Base-by-base conservation (phyloP, 2,888 invertebrate genomes). In the Halocaridina rubra region DNA sequence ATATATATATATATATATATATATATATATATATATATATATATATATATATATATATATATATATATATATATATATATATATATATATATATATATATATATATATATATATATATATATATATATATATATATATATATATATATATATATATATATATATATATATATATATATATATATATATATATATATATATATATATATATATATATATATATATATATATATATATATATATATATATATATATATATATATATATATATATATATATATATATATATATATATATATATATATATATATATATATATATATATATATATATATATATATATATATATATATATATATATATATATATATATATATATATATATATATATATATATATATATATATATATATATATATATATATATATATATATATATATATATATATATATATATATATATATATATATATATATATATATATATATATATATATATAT, bases 41-140 rank as follows among this genome's bases (percentile, higher is more conserved):
- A 61, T 61, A 61, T 22, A 61, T 61, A 61, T 61, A 61, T 61
- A 61, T 61, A 61, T 61, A 61, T 61, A 19, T 61, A 61, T 22
- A 61, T 61, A 61, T 22, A 61, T 61, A 61, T 61, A n/a, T 61
- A 61, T 61, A 61, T 61, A 61, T 61, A n/a, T 61, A n/a, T 61
- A n/a, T 61, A n/a, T 61, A 61, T 61, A 61, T 61, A 61, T 61
- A 61, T 61, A 61, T 61, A 61, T 61, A 61, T 61, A 61, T 61
- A 61, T 61, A 61, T 61, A 61, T 61, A 61, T 22, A 61, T 61
- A 61, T 61, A 61, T 61, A 61, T 22, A 61, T 61, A 61, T 61
- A 61, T 61, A 61, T 61, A 61, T 61, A 61, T 61, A 61, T 61
- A 61, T 61, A 61, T 61, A 61, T 61, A 61, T 61, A n/a, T 22